Evolutionary conservation across 1,140 invertebrate genomes (phyloP).

Genomic region (Cryptotermes secundus): DNA sequence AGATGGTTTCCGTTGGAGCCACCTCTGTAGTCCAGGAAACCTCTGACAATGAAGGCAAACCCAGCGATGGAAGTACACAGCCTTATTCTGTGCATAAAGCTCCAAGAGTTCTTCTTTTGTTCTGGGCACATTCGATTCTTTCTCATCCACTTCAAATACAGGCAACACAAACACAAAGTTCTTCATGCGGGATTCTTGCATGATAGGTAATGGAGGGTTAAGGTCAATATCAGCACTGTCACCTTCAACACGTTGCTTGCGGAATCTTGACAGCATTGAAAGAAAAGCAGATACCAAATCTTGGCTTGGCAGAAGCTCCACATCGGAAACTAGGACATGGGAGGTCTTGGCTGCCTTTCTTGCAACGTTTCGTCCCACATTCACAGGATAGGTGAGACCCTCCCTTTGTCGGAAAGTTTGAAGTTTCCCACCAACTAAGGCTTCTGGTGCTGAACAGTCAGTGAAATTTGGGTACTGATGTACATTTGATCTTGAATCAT

Average conservation of each 20-base stretch:
- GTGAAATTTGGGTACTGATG: not conserved
- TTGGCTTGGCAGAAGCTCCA: conserved; percentile 70
- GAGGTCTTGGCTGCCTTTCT: conserved; percentile 59
- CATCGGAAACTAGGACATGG: conserved; percentile 73
- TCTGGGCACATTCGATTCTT: conserved; percentile 57
- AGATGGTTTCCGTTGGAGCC: conserved; percentile 55
- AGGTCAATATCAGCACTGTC: not conserved
- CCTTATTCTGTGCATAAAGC: conserved; percentile 48
- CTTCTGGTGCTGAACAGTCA: conserved; percentile 7
- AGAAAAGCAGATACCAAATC: conserved; percentile 62
- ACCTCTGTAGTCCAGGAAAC: conserved; percentile 71
- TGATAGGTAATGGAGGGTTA: not conserved
- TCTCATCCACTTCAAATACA: conserved; percentile 69
- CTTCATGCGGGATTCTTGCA: conserved; percentile 19
- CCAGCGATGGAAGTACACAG: conserved; percentile 56
- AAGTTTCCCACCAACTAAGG: not conserved
- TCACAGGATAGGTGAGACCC: conserved; percentile 69
- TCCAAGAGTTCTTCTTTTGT: conserved; percentile 56
- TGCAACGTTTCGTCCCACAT: conserved; percentile 71
- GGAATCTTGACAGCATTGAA: conserved; percentile 55
- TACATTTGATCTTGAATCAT: conserved; percentile 33
- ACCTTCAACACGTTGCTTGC: conserved; percentile 41
- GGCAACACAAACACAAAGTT: conserved; percentile 64
- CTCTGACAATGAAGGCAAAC: conserved; percentile 75
- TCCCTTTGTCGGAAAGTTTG: conserved; percentile 55